Base-by-base conservation (phyloP, 37 sponge, comb jelly and placozoan genomes). In the Diacarnus erythraeanus region DNA sequence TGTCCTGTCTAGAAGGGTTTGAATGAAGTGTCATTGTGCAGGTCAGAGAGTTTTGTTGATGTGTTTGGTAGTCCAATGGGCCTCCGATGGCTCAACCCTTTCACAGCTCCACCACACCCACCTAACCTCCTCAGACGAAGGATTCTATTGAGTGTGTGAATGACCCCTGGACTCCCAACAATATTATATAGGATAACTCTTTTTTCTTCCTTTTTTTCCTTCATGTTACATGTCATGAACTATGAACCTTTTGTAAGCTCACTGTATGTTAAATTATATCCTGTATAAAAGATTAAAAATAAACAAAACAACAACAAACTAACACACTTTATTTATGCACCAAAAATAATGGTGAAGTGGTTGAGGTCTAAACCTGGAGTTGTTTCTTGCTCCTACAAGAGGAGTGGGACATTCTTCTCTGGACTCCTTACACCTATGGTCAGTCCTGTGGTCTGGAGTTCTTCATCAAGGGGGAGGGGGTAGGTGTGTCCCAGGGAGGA, bases 11-110 rank as follows among this genome's bases (percentile, higher is more conserved):
- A 47, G 51, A 47, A 12, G 12, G 51, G 30, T 63, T n/a, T n/a
- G n/a, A n/a, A 59, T 59, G 15, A 17, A 3, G 18, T 59, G 15
- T 83, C 20, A 31, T 10, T 57, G 12, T 58, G 25, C 77, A 93
- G 94, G 96, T 42, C 66, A 20, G 88, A 93, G 31, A 91, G 89
- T 73, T 78, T 97, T 27, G 60, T 38, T 1, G 97, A 93, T 36
- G 92, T 97, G 70, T 93, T 93, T 87, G 97, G 97, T 18, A 67
- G 73, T 72, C 83, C 83, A 3, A 56, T 75, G 40, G 71, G 88
- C 38, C n/a, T 85, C 78, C 42, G 57, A 30, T 97, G 97, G 97
- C 38, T 97, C 29, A 87, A 86, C 43, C 97, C 97, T 0, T 86
- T 94, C 90, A 76, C 83, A 10, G 82, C 93, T 0, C 83, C 91